A percentile compares a stretch with the other conserved stretches of the same genome.
Evolutionary conservation across 2,113 vertebrate genomes (phyloP).

Genomic region (Sylvietta virens): DNA sequence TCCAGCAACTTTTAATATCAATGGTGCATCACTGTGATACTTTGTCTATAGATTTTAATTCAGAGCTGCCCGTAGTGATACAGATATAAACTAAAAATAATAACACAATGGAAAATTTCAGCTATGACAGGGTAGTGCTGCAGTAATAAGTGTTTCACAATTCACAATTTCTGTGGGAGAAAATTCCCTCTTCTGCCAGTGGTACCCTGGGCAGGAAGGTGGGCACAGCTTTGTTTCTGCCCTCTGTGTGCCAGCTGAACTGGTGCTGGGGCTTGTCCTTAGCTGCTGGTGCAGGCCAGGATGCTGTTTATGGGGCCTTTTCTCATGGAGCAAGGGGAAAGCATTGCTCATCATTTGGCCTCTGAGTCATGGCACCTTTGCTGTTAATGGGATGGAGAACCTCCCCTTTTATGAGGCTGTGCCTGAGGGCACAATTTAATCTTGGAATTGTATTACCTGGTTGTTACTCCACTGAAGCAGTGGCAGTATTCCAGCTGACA

Average conservation of each 20-base stretch:
- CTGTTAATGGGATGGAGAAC: background rate
- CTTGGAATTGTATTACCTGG: background rate
- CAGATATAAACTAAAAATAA: background rate
- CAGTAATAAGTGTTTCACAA: background rate
- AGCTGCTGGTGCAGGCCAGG: background rate
- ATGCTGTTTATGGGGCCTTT: background rate
- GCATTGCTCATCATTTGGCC: constrained; percentile 2
- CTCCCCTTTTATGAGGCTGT: constrained; percentile 17
- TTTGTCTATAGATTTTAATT: background rate
- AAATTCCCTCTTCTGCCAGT: background rate
- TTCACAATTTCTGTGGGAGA: background rate
- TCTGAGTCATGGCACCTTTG: constrained; percentile 3
- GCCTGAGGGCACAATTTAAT: constrained; percentile 31
- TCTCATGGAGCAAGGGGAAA: background rate
- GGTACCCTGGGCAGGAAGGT: background rate
- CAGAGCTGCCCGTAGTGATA: background rate
- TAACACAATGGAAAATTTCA: background rate
- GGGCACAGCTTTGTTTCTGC: background rate
- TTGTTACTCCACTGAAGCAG: background rate
- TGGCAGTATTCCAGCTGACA: constrained; percentile 20
- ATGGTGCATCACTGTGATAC: background rate
- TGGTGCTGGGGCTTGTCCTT: background rate
- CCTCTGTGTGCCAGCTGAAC: background rate
- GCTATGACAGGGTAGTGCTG: background rate
- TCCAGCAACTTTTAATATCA: background rate